A percentile compares a stretch with the other conserved stretches of the same genome.
Conservation (phyloP, 2,113 vertebrate genomes). For the Scartelaos histophorus region DNA sequence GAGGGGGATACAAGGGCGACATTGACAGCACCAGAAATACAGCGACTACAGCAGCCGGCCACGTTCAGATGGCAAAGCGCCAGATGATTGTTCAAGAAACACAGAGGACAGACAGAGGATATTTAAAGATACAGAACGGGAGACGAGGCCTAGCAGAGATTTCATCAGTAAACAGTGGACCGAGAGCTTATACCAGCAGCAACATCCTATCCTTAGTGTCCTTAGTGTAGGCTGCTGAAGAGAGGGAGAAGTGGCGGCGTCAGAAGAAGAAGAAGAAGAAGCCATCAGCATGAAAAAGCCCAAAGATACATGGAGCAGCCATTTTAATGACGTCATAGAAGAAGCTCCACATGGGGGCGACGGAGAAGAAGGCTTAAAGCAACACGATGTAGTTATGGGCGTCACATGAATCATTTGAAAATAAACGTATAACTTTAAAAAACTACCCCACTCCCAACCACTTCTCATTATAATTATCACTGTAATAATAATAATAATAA, state of each 20-base stretch:
- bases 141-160: constrained; percentile 45
- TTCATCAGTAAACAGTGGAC: constrained; percentile 63
- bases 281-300: constrained; percentile 68
- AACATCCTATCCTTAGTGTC: constrained; percentile 70
- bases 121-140: constrained; percentile 33
- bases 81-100: constrained; percentile 53
- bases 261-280: constrained; percentile 35
- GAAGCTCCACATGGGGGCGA: constrained; percentile 51
- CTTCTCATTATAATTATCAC: not conserved
- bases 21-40: constrained; percentile 50
- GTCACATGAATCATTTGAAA: not conserved
- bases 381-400: not conserved
- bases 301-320: constrained; percentile 70
- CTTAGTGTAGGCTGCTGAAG: constrained; percentile 69
- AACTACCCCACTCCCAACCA: not conserved
- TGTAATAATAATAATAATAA: too few relatives aligned
- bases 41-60: constrained; percentile 43
- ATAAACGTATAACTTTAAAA: not conserved
- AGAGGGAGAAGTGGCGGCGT: constrained; percentile 27
- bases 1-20: constrained; percentile 36
- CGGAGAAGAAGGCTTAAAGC: constrained; percentile 29
- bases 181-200: constrained; percentile 51
- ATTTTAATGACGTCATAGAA: constrained; percentile 67
- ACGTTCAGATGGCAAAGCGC: constrained; percentile 51
- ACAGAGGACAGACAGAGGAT: constrained; percentile 29